phyloP scores from a whole-genome alignment of 1,140 invertebrate species.

The Drosophila ficusphila region DNA sequence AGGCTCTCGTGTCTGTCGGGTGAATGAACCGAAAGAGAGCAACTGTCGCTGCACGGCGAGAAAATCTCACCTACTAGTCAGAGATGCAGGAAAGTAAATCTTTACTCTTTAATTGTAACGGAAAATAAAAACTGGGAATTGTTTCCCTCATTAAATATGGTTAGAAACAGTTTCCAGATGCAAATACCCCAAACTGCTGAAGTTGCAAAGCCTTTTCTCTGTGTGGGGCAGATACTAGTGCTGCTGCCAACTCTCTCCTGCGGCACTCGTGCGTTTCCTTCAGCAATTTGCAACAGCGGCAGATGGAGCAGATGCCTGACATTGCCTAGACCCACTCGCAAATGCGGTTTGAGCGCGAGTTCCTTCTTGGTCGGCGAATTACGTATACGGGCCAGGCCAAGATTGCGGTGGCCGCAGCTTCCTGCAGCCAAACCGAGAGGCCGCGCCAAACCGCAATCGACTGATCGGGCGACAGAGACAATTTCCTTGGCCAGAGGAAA shows the following conservation, averaged over 20 bases:
- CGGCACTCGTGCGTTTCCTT: slow-evolving; percentile 79
- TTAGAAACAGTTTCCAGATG: too few relatives aligned
- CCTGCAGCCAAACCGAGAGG: slow-evolving; percentile 49
- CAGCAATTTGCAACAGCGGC: slow-evolving; percentile 73
- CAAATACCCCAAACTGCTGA: too few relatives aligned
- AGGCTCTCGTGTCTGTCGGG: slow-evolving; percentile 53
- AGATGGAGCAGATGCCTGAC: slow-evolving; percentile 71
- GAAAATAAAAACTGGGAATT: too few relatives aligned
- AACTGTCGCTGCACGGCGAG: slow-evolving; percentile 40
- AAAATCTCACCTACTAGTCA: not conserved
- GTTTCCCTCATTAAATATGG: too few relatives aligned
- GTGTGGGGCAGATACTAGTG: slow-evolving; percentile 10
- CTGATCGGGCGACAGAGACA: slow-evolving; percentile 45
- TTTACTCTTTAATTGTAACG: too few relatives aligned
- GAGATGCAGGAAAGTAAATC: too few relatives aligned
- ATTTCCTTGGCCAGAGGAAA: slow-evolving; percentile 70
- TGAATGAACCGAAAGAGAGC: slow-evolving; percentile 77
- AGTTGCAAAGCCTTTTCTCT: not conserved
- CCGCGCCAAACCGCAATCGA: slow-evolving; percentile 52
- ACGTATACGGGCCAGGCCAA: slow-evolving; percentile 68
- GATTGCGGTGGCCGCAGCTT: slow-evolving; percentile 68
- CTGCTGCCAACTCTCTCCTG: slow-evolving; percentile 54
- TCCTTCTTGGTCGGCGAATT: slow-evolving; percentile 77
- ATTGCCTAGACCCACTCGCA: slow-evolving; percentile 50
- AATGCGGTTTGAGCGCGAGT: slow-evolving; percentile 53